A percentile compares a stretch with the other conserved stretches of the same genome.
Evolutionary conservation across 1,140 invertebrate species (phyloP).

Genomic region (Bombus soroeensis): DNA sequence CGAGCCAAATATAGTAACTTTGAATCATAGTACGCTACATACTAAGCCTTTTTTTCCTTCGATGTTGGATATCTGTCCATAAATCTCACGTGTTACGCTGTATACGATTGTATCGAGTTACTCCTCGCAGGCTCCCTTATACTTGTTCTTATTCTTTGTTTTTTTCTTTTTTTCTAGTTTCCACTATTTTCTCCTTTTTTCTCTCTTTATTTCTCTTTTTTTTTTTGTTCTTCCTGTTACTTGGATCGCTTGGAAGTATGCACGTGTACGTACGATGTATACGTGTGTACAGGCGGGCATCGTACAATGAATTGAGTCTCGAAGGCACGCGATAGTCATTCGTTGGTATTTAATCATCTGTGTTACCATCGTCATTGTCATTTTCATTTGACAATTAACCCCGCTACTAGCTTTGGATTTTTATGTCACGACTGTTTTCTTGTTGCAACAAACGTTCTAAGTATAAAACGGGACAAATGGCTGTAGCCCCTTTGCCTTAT

Average conservation of each 20-base stretch:
- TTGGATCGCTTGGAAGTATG: conserved; percentile 39
- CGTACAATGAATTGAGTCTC: conserved; percentile 53
- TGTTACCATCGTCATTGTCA: conserved; percentile 4
- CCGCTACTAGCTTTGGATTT: not conserved
- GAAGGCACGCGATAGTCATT: conserved; percentile 64
- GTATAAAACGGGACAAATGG: too few relatives aligned
- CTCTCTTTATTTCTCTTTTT: not conserved
- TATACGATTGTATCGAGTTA: conserved; percentile 55
- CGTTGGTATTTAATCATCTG: not conserved
- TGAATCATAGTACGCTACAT: not conserved
- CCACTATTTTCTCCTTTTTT: not conserved
- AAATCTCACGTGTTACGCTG: conserved; percentile 56
- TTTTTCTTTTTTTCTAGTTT: not conserved
- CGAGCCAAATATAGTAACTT: conserved; percentile 38
- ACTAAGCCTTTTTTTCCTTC: not conserved
- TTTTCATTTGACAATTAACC: conserved; percentile 7
- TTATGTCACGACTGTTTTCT: too few relatives aligned
- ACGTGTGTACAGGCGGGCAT: conserved; percentile 3
- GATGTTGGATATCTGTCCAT: conserved; percentile 50
- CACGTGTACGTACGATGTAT: not conserved
- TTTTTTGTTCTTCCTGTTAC: not conserved
- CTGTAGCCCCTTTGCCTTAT: too few relatives aligned
- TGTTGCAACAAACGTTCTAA: too few relatives aligned
- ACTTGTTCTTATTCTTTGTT: conserved; percentile 27
- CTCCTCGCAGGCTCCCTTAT: conserved; percentile 59